Base-by-base conservation (phyloP, 2,888 invertebrate species). In the Drosophila villosipedis region DNA sequence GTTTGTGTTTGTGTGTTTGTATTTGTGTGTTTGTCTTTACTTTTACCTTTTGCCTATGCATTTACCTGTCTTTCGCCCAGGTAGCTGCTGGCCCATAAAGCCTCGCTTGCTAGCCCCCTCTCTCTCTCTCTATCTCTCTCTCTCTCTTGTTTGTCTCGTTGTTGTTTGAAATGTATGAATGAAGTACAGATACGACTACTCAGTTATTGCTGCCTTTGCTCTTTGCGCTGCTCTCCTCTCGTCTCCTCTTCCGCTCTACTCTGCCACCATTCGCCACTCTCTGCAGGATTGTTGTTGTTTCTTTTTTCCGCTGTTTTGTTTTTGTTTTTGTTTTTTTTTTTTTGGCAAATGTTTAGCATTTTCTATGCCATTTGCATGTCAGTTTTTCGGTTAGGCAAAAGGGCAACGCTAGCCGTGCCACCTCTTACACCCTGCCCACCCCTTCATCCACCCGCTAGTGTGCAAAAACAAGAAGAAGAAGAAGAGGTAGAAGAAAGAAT, bases 111-210 rank as follows among this genome's bases (percentile, higher is more conserved):
- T 52, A 30, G 55, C 14, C 57, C 31, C 33, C 50, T 31, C 25
- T 37, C 41, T n/a, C 33, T 19, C 30, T 30, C 28, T 28, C 28
- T 28, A 3, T 28, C 28, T 28, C 25, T 54, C 54, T 22, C 54
- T 16, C 22, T 33, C 6, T 14, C 30, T 50, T 14, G 16, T 2
- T 4, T 5, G 35, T 57, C 28, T 57, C 50, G 50, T 58, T 62
- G 62, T 41, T 58, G 68, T 54, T 71, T 25, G 25, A 16, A 81
- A 74, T 86, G 77, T 86, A 89, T 90, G 90, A 86, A 86, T 90
- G 89, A 86, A 86, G 86, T 87, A 88, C 90, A 90, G 83, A 88
- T 74, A 68, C 79, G 58, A 39, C 49, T 58, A 58, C 64, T 76
- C 37, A 57, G 37, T 14, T 67, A 67, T 80, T 65, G 60, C 33